Conservation (phyloP, 2,888 invertebrate species). For the Aspidiotus rigidus region DNA sequence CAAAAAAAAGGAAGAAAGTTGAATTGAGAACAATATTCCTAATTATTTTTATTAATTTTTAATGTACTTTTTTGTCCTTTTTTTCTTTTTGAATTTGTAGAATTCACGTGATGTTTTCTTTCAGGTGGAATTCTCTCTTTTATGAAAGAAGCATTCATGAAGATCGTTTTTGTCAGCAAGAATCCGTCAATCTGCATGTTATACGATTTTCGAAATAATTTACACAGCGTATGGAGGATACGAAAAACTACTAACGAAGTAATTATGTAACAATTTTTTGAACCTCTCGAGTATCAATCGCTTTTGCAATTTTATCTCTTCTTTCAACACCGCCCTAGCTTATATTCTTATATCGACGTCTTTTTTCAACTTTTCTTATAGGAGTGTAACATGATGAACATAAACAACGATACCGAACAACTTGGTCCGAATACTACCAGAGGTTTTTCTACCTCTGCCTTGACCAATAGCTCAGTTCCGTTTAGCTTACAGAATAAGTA, state of each 20-base stretch:
- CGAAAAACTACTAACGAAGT: constrained; percentile 64
- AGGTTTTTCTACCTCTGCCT: constrained; percentile 13
- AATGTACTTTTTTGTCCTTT: no score
- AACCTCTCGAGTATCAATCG: not conserved
- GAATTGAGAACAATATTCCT: not conserved
- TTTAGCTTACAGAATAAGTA: constrained; percentile 23
- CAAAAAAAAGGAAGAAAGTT: no score
- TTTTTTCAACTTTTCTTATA: constrained; percentile 32
- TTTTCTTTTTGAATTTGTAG: not conserved
- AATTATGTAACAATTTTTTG: no score
- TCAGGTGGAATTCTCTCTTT: constrained; percentile 40
- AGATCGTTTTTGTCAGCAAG: constrained; percentile 66
- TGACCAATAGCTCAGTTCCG: constrained; percentile 17
- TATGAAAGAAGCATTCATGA: constrained; percentile 49
- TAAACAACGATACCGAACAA: constrained; percentile 20
- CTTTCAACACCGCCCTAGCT: not conserved
- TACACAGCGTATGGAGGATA: constrained; percentile 74
- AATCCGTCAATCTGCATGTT: constrained; percentile 72
- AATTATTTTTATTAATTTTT: not conserved
- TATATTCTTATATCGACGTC: not conserved
- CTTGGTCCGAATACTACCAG: constrained; percentile 8
- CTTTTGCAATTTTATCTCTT: not conserved
- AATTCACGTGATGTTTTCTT: not conserved
- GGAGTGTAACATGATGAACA: constrained; percentile 40
- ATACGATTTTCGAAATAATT: constrained; percentile 64